A percentile compares a stretch with the other conserved stretches of the same genome.
Evolutionary conservation across 1,140 invertebrate genomes (phyloP).

Genomic region (Drosophila nannoptera): DNA sequence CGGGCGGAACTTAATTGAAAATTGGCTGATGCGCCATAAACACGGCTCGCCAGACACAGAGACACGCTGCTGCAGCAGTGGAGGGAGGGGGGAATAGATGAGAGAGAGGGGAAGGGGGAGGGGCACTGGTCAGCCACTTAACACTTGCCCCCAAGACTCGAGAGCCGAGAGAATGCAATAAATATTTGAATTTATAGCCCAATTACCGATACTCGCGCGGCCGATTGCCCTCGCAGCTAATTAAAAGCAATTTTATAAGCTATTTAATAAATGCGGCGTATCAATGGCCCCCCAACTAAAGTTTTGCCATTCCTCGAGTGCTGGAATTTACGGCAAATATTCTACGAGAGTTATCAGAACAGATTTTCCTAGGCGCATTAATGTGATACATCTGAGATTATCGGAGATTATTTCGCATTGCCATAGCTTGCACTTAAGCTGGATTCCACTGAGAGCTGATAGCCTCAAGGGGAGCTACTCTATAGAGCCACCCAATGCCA

Average conservation of each 20-base stretch:
- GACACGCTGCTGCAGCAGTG: background rate
- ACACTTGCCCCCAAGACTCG: conserved; percentile 25
- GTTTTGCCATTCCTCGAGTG: too few relatives aligned
- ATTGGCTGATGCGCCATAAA: conserved; percentile 26
- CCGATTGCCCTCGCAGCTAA: conserved; percentile 25
- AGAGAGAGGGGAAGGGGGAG: background rate
- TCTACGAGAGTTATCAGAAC: too few relatives aligned
- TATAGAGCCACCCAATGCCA: too few relatives aligned
- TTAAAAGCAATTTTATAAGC: conserved; percentile 63
- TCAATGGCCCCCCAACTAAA: background rate
- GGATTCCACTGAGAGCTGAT: too few relatives aligned
- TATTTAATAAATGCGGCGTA: conserved; percentile 39
- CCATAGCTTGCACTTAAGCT: too few relatives aligned
- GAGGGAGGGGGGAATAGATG: background rate
- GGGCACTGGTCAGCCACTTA: conserved; percentile 29
- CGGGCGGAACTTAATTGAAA: conserved; percentile 59
- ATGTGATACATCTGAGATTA: too few relatives aligned
- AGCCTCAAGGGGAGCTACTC: too few relatives aligned
- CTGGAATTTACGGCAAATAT: too few relatives aligned
- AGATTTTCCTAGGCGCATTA: too few relatives aligned
- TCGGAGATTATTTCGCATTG: too few relatives aligned
- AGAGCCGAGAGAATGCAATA: conserved; percentile 36
- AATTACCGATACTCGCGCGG: conserved; percentile 37
- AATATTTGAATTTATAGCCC: conserved; percentile 68
- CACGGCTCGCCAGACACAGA: background rate